Evolutionary conservation across 2,888 invertebrate species (phyloP), one percentile per base, ranked within the genome.

Genomic region (Eupithecia centaureata): DNA sequence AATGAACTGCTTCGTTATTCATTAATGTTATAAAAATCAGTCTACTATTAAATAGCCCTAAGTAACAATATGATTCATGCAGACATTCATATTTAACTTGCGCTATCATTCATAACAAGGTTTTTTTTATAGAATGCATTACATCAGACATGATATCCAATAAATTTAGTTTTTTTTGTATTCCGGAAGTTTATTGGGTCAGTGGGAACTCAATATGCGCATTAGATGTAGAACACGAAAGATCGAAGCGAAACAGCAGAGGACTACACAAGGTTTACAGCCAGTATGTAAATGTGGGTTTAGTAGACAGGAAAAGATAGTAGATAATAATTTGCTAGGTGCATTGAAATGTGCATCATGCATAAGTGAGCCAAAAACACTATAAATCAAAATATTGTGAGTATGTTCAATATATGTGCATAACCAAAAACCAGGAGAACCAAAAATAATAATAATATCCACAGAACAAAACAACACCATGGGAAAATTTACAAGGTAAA

Each of bases 391-490:
- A n/a, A n/a, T n/a, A n/a, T n/a, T n/a, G n/a, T n/a, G n/a, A n/a
- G n/a, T n/a, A n/a, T n/a, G n/a, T n/a, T n/a, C n/a, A n/a, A n/a
- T n/a, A n/a, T n/a, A n/a, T 30, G 15, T 27, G 42, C 18, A 8
- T 18, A n/a, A 56, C 15, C n/a, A 33, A 57, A 30, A 57, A 32
- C 18, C 32, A 57, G 12, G 30, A 13, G 18, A 33, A 61, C 51
- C 27, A 62, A 32, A n/a, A 12, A 47, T 22, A 47, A 47, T 12
- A 47, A 42, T 22, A 5, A 12, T 22, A 12, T n/a, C n/a, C n/a
- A n/a, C n/a, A 47, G 47, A 18, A 57, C 8, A 30, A 32, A 8
- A 57, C 57, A 57, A 57, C 18, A 57, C 57, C n/a, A 57, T n/a
- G n/a, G n/a, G n/a, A n/a, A n/a, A n/a, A n/a, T n/a, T n/a, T n/a